Evolutionary conservation across 2,888 invertebrate genomes (phyloP).

Genomic region (Trileptium ribeirensis): DNA sequence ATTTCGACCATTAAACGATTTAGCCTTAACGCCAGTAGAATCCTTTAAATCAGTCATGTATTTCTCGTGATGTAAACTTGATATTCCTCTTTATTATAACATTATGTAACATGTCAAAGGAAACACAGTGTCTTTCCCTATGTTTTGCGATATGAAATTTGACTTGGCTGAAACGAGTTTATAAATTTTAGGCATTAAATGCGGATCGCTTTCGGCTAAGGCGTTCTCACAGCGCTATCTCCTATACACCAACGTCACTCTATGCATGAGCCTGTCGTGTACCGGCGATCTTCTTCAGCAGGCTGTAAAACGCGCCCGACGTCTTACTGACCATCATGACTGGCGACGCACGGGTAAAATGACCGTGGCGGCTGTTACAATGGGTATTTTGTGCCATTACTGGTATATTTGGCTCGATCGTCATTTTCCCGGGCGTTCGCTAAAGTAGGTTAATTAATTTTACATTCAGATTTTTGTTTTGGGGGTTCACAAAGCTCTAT

Average conservation of each 20-base stretch:
- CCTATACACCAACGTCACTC: conserved; percentile 64
- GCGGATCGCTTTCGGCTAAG: not conserved
- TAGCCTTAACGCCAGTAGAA: too few relatives aligned
- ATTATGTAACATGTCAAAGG: too few relatives aligned
- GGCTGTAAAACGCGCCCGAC: conserved; percentile 60
- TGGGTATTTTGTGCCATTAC: conserved; percentile 73
- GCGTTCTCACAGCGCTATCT: not conserved
- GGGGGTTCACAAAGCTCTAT: too few relatives aligned
- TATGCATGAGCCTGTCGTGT: conserved; percentile 69
- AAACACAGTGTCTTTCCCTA: too few relatives aligned
- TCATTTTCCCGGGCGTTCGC: not conserved
- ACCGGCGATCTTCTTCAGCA: conserved; percentile 74
- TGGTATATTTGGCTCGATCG: conserved; percentile 74
- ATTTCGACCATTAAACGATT: too few relatives aligned
- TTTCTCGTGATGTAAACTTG: too few relatives aligned
- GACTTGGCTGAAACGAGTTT: not conserved
- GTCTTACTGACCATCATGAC: conserved; percentile 56
- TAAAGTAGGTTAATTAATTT: too few relatives aligned
- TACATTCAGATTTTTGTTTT: too few relatives aligned
- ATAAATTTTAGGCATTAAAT: not conserved
- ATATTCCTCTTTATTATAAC: too few relatives aligned
- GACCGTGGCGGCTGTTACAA: conserved; percentile 67
- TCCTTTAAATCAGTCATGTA: too few relatives aligned
- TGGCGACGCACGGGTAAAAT: conserved; percentile 64
- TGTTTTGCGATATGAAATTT: too few relatives aligned